Evolutionary conservation across 2,113 vertebrate species (phyloP).

Genomic region (Campylorhamphus procurvoides): DNA sequence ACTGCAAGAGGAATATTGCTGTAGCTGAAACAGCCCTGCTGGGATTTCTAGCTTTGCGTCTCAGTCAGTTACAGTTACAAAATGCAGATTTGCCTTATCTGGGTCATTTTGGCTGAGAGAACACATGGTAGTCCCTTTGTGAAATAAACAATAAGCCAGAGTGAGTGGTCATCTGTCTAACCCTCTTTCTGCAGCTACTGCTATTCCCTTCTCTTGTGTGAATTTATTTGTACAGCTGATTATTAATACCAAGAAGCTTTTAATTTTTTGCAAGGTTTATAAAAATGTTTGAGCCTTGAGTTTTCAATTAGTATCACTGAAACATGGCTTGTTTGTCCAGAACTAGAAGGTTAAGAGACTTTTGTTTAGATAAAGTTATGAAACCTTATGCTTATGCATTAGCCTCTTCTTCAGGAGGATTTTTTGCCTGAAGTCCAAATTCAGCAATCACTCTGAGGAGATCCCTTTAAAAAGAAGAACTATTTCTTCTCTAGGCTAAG

Average conservation of each 20-base stretch:
- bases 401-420: neutral
- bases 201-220: neutral
- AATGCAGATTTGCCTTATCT: conserved; percentile 44
- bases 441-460: neutral
- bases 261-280: neutral
- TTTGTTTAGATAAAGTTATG: neutral
- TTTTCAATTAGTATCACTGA: neutral
- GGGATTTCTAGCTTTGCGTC: conserved; percentile 31
- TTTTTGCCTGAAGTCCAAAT: neutral
- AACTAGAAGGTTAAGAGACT: neutral
- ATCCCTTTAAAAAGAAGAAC: neutral
- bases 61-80: conserved; percentile 19
- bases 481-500: neutral
- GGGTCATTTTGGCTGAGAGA: conserved; percentile 39
- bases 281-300: neutral
- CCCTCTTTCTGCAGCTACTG: neutral
- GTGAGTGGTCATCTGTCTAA: neutral
- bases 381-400: neutral
- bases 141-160: conserved; percentile 23
- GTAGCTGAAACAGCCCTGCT: conserved; percentile 28
- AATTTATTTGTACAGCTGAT: neutral
- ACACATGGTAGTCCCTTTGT: conserved; percentile 17
- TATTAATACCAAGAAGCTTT: neutral
- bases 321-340: neutral
- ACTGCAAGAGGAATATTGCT: neutral